Base-by-base conservation (phyloP, 64 coral and sea anemone genomes). In the Platygyra sinensis region DNA sequence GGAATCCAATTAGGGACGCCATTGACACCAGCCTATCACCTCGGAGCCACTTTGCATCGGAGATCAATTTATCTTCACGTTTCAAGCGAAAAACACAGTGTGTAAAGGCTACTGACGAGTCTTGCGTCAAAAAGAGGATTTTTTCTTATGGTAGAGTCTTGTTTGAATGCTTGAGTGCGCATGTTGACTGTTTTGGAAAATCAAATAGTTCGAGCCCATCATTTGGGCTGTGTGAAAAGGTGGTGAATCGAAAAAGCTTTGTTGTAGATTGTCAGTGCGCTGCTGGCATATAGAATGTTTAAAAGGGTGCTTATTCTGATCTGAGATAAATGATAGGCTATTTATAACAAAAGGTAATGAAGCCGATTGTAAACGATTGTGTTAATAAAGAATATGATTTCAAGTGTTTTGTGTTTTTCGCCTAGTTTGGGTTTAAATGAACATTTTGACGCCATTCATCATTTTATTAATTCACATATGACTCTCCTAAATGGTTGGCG, bases 261-360 rank as follows among this genome's bases (percentile, higher is more conserved):
- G 74, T 76, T 11, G 18, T 76, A 49, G 38, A 11, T 46, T 76
- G 74, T 76, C 74, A 38, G 20, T 76, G 74, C 74, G 65, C 65
- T 27, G 65, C 65, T 69, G n/a, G 65, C 22, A 25, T 69, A 69
- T 69, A 25, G 24, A 57, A 57, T 57, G 54, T 57, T 16, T 16
- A 57, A 1, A 57, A 57, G 54, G 15, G 2, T 9, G 54, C 42
- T 57, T 57, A 57, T 15, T 14, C 54, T 57, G 15, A 13, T 57
- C 54, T 15, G 10, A 14, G 54, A 10, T 57, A 57, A 57, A 57
- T 57, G 15, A 16, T 57, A 1, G 7, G 54, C 8, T 57, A 57
- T 57, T 57, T 57, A 57, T 57, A 57, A 57, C 54, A 57, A 57
- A 57, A 57, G 14, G 54, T 57, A 57, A 57, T 57, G 11, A 57